phyloP scores from a whole-genome alignment of 2,888 invertebrate species.

The Thymelicus acteon region DNA sequence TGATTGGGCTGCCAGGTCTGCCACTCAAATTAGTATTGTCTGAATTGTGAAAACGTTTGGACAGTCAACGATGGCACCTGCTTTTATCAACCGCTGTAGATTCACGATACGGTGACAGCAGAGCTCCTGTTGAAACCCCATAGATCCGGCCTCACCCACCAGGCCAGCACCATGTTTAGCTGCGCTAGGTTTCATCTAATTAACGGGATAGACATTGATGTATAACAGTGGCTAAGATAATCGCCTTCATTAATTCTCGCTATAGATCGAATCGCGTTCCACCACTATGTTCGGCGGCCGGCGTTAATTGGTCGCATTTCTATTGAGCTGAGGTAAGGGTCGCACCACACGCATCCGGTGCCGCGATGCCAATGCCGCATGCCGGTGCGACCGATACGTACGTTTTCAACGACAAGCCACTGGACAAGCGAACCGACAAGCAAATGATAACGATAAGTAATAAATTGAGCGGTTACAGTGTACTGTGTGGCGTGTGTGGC shows the following conservation, averaged over 20 bases:
- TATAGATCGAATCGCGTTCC: slow-evolving; percentile 35
- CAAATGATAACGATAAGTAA: slow-evolving; percentile 10
- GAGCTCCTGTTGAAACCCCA: slow-evolving; percentile 16
- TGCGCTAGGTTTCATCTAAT: slow-evolving; percentile 33
- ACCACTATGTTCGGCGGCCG: slow-evolving; percentile 34
- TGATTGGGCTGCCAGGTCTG: slow-evolving; percentile 12
- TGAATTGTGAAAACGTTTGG: slow-evolving; percentile 11
- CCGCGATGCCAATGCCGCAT: neutral
- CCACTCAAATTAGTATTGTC: slow-evolving; percentile 16
- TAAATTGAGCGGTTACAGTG: neutral
- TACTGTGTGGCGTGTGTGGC: too few species aligned
- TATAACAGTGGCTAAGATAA: slow-evolving; percentile 35
- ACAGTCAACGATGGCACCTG: slow-evolving; percentile 14
- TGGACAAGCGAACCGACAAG: neutral
- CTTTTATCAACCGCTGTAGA: slow-evolving; percentile 28
- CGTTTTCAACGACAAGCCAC: slow-evolving; percentile 16
- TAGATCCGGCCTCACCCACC: slow-evolving; percentile 33
- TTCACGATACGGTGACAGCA: slow-evolving; percentile 22
- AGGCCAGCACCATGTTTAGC: slow-evolving; percentile 24
- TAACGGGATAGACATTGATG: slow-evolving; percentile 34
- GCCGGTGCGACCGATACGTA: slow-evolving; percentile 16
- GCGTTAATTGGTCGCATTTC: slow-evolving; percentile 37
- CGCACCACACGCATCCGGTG: slow-evolving; percentile 23
- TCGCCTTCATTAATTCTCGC: slow-evolving; percentile 36
- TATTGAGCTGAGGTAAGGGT: slow-evolving; percentile 32